Conservation (phyloP, 2,113 vertebrate genomes). For the Brachyhypopomus occidentalis region DNA sequence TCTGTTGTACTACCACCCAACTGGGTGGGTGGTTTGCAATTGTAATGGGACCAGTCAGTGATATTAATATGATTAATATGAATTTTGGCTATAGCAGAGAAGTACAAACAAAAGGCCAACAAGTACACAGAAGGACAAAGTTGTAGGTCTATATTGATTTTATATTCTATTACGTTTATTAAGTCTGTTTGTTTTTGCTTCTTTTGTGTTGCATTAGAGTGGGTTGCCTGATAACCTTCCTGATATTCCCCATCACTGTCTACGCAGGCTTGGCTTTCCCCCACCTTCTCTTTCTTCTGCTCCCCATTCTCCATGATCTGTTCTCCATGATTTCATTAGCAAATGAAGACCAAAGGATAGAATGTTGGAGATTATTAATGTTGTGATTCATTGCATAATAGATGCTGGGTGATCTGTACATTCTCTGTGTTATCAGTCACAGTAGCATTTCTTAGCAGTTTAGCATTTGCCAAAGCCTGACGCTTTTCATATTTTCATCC, state of each 20-base stretch:
- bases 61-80: background rate
- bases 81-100: background rate
- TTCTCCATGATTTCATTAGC: background rate
- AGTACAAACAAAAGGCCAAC: background rate
- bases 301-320: background rate
- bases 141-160: background rate
- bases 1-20: background rate
- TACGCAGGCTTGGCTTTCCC: background rate
- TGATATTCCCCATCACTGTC: background rate
- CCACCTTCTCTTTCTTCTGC: background rate
- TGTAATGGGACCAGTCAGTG: slow-evolving; percentile 2
- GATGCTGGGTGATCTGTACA: background rate
- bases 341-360: slow-evolving; percentile 5
- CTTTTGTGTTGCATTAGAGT: background rate
- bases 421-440: background rate
- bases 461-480: background rate
- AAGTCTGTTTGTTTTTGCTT: background rate
- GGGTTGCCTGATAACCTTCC: too few species aligned
- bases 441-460: background rate
- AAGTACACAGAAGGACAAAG: background rate
- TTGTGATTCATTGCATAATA: background rate
- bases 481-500: background rate
- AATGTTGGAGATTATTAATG: background rate
- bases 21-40: background rate
- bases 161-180: slow-evolving; percentile 1